Conservation (phyloP, 2,888 invertebrate species). For the Drosophila fungiperda region DNA sequence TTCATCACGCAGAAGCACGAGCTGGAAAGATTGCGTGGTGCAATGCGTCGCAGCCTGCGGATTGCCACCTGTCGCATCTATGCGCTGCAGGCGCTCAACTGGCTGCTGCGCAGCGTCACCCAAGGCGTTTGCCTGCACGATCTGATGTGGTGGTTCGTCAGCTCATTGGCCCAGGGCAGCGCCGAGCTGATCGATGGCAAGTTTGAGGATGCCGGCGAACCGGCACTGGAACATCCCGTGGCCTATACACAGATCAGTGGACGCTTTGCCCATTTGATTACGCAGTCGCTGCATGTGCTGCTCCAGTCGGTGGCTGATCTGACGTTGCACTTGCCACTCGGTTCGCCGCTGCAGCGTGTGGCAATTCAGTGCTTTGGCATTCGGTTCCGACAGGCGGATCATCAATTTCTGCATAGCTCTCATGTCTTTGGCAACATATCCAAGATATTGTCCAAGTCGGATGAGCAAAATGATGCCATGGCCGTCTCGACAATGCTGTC, state of each 20-base stretch:
- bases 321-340: constrained; percentile 94
- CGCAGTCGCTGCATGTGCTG: constrained; percentile 92
- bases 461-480: constrained; percentile 88
- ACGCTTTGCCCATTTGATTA: constrained; percentile 88
- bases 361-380: constrained; percentile 97
- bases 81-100: constrained; percentile 97
- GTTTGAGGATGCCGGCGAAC: constrained; percentile 76
- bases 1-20: constrained; percentile 95
- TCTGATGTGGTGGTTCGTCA: constrained; percentile 98
- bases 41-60: constrained; percentile 94
- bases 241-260: constrained; percentile 92
- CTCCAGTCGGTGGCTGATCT: constrained; percentile 96
- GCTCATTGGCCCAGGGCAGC: constrained; percentile 89
- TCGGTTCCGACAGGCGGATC: constrained; percentile 94
- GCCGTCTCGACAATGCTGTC: constrained; percentile 80
- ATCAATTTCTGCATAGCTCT: constrained; percentile 94
- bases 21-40: constrained; percentile 91
- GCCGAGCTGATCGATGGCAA: constrained; percentile 84
- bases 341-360: constrained; percentile 95
- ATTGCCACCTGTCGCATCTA: constrained; percentile 93
- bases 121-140: constrained; percentile 97
- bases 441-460: constrained; percentile 96
- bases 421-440: constrained; percentile 98
- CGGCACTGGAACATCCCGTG: constrained; percentile 89
- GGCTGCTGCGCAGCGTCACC: constrained; percentile 96